A percentile compares a stretch with the other conserved stretches of the same genome.
These are phyloP conservation scores for Leuctra nigra DNA, from an alignment of 2,888 invertebrate genomes.

Conservation along the genomic window DNA sequence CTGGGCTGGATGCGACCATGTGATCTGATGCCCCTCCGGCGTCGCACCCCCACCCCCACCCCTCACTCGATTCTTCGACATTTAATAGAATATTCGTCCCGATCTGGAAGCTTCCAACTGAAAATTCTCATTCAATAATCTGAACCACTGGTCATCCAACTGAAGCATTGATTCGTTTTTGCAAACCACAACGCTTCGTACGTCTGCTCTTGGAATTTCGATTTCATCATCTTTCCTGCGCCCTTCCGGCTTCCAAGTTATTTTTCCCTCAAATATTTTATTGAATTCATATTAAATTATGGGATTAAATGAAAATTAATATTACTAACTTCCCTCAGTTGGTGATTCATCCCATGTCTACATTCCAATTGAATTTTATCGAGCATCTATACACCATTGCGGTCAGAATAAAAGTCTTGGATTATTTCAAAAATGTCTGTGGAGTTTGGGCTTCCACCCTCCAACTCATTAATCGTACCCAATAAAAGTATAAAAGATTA, in stretches of 20 bases:
- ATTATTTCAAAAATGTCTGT: too few species aligned
- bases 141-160: slow-evolving; percentile 20
- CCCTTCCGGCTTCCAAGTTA: not conserved
- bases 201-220: slow-evolving; percentile 21
- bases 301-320: too few species aligned
- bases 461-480: too few species aligned
- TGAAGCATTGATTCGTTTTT: slow-evolving; percentile 19
- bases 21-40: not conserved
- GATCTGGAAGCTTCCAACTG: slow-evolving; percentile 1
- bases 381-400: too few species aligned
- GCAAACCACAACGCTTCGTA: slow-evolving; percentile 10
- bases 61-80: slow-evolving; percentile 2
- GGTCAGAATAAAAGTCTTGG: too few species aligned
- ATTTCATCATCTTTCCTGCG: slow-evolving; percentile 23
- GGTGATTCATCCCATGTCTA: too few species aligned
- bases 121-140: slow-evolving; percentile 21
- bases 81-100: slow-evolving; percentile 16
- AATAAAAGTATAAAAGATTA: too few species aligned
- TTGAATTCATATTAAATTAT: not conserved
- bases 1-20: not conserved
- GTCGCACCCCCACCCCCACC: not conserved
- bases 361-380: too few species aligned
- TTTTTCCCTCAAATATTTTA: not conserved
- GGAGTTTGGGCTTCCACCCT: too few species aligned
- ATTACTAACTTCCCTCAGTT: too few species aligned